Evolutionary conservation across 2,113 vertebrate genomes (phyloP), one percentile per base, ranked within the genome.

Genomic region (Dendrocopos noguchii): DNA sequence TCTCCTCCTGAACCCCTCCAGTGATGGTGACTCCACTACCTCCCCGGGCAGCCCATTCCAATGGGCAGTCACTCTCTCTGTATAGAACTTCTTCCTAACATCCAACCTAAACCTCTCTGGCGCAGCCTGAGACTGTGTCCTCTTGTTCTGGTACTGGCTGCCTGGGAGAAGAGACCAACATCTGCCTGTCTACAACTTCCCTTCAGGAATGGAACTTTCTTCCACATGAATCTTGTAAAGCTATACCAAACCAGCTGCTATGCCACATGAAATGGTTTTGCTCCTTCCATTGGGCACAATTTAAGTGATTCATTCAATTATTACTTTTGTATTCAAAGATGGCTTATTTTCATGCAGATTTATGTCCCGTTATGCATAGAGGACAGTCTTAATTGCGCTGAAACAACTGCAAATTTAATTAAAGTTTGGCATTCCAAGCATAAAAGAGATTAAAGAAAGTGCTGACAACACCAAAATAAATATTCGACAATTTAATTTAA

Each of bases 321-420:
- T 80, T 77, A 93, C 87, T 95, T 96, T 97, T 95, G 47, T 84
- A 85, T 94, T 96, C 70, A 90, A 79, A 93, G 74, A 93, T 60
- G 78, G 52, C 31, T 96, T 95, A 94, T 96, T 97, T 73, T 95
- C 78, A 96, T 90, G 94, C 84, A 97, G 83, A 96, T 91, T 92
- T 92, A 93, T 82, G 42, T 75, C 57, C 64, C 1, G 5, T 91
- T 89, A 94, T 63, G 67, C 55, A 91, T 28, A 96, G 82, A 94
- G 60, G 68, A 93, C 74, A 95, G 77, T 93, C 84, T 88, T 96
- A 97, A 97, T 96, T 96, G 91, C 91, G 53, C 72, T 83, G 64
- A 97, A 97, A 91, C 15, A 94, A 95, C 21, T 95, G 70, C 66
- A 96, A 92, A 96, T 95, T 96, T 94, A 97, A 96, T 97, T 96